Evolutionary conservation across 1,140 invertebrate genomes (phyloP).

Genomic region (Sipha flava): DNA sequence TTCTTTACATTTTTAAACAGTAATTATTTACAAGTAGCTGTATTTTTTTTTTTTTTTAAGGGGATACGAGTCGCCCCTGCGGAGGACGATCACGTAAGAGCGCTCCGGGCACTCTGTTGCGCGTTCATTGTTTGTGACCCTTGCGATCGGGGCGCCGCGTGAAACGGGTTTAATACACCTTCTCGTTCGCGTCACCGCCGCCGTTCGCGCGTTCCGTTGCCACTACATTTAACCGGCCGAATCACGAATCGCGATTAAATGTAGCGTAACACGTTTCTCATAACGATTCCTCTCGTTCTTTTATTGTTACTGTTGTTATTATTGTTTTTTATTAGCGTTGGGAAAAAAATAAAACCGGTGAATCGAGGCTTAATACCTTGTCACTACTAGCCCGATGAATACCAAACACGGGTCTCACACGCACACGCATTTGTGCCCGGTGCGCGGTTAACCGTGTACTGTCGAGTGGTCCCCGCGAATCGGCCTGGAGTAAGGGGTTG

Average conservation of each 20-base stretch:
- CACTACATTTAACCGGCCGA: constrained; percentile 10
- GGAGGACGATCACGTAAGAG: too few relatives aligned
- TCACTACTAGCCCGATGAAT: background rate
- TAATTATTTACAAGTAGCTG: too few relatives aligned
- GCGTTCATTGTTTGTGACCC: background rate
- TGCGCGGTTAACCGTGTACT: background rate
- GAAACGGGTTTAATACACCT: background rate
- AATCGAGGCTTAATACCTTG: constrained; percentile 6
- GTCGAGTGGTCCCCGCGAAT: background rate
- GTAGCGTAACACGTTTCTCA: constrained; percentile 14
- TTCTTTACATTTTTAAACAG: too few relatives aligned
- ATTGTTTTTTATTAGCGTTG: constrained; percentile 9
- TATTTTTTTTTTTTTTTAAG: too few relatives aligned
- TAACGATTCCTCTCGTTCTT: background rate
- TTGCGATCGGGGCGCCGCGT: background rate
- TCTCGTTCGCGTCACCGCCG: background rate
- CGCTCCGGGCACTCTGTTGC: too few relatives aligned
- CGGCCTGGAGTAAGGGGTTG: too few relatives aligned
- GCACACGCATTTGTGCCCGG: background rate
- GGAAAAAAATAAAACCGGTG: background rate
- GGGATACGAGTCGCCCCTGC: too few relatives aligned
- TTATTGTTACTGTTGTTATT: background rate
- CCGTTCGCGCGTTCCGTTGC: background rate
- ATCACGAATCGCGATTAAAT: constrained; percentile 15
- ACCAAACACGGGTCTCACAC: background rate